Evolutionary conservation across 1,140 invertebrate species (phyloP), one percentile per base, ranked within the genome.

Genomic region (Galendromus occidentalis): DNA sequence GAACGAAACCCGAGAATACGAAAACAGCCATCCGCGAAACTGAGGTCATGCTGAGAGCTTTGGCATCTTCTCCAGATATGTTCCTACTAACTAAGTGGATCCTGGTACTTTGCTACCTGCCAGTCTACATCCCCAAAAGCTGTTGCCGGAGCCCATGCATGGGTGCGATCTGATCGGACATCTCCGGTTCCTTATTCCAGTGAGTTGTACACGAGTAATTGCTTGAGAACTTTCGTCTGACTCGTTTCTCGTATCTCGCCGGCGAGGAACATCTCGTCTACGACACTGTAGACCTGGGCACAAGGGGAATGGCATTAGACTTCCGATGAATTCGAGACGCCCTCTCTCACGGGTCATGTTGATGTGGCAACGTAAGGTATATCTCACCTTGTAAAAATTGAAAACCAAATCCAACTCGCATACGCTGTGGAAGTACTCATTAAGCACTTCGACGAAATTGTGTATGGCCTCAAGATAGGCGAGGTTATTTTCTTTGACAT

Each of bases 351-450:
- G 17, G 17, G 17, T 17, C 14, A 41, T 17, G 17, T 63, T 44
- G 42, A 39, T 4, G 9, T 29, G 28, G 4, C 45, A 9, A 25
- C 45, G 45, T 5, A 51, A 39, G 33, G 33, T 9, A 39, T 39
- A 9, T 64, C 67, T 72, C 71, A 86, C 86, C 82, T 97, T 97
- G 77, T 96, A 98, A 78, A 97, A 98, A 76, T 98, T 98, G 76
- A 98, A 98, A 1, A 98, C 94, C 68, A 98, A 81, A 80, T 98
- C 94, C 72, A 98, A 78, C 79, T 98, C 94, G 75, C 94, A 98
- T 1, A 98, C 94, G 80, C 98, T 98, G 76, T 98, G 94, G 79
- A 98, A 98, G 75, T 97, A 98, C 80, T 98, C 94, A 77, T 98
- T 98, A 5, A 98, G 79, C 1, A 98, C 91, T 79, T 98, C 94